Conservation (phyloP, 2,797 vertebrate genomes). For the Falco biarmicus region DNA sequence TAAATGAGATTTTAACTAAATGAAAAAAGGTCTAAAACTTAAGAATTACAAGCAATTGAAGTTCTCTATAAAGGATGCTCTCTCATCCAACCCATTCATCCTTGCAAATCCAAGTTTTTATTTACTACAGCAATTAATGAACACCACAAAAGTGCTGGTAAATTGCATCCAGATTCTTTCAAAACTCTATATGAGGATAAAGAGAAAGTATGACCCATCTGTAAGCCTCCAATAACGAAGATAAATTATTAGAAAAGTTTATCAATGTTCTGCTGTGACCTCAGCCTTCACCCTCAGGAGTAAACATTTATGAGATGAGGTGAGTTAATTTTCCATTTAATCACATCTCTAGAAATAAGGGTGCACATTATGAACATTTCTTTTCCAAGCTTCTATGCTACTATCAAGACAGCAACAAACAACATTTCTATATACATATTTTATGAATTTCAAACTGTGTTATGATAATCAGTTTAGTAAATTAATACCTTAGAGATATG, state of each 20-base stretch:
- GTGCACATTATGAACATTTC: background rate
- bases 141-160: background rate
- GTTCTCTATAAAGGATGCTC: background rate
- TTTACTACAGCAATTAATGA: background rate
- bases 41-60: background rate
- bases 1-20: conserved; percentile 21
- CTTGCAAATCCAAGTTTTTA: background rate
- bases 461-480: conserved; percentile 46
- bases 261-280: background rate
- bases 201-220: background rate
- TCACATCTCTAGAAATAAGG: background rate
- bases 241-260: background rate
- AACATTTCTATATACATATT: background rate
- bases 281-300: background rate
- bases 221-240: background rate
- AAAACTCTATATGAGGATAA: background rate
- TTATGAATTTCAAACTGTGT: background rate
- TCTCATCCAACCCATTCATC: background rate
- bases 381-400: conserved; percentile 46
- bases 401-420: background rate
- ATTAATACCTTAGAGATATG: conserved; percentile 69
- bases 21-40: background rate
- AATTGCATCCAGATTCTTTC: background rate
- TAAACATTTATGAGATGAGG: background rate
- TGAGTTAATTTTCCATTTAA: background rate